Conservation (phyloP, 1,140 invertebrate genomes). For the Meloidogyne hapla region DNA sequence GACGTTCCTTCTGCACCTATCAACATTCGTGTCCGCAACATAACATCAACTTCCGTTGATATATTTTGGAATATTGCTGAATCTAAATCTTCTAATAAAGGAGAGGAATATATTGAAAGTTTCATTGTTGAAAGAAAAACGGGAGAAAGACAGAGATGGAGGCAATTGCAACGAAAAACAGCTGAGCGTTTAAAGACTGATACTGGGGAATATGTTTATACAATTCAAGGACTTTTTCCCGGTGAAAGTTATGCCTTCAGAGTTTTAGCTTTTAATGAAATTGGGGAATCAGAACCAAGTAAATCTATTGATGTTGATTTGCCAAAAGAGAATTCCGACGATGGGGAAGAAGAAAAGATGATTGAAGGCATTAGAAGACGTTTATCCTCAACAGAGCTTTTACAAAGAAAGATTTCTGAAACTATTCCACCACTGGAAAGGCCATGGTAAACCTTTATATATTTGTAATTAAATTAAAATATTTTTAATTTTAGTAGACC, state of each 20-base stretch:
- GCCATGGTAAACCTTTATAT: conserved; percentile 9
- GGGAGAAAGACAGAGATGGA: conserved; percentile 55
- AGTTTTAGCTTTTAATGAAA: conserved; percentile 92
- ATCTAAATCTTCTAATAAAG: conserved; percentile 37
- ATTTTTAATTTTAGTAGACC: conserved; percentile 14
- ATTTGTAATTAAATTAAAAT: background rate
- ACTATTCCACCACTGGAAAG: background rate
- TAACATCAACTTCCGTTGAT: conserved; percentile 37
- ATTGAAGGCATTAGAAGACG: conserved; percentile 1
- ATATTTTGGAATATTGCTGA: conserved; percentile 46
- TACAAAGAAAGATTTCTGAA: conserved; percentile 8
- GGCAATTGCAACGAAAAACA: conserved; percentile 41
- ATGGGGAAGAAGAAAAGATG: conserved; percentile 19
- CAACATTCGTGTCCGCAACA: background rate
- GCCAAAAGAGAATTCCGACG: conserved; percentile 15
- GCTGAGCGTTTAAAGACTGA: conserved; percentile 16
- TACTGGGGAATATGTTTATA: conserved; percentile 4
- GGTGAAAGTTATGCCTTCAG: conserved; percentile 64
- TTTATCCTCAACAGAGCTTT: background rate
- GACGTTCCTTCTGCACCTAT: conserved; percentile 54
- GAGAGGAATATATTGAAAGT: conserved; percentile 48
- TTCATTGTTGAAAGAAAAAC: conserved; percentile 61
- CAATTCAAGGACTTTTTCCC: conserved; percentile 6
- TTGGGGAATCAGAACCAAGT: conserved; percentile 78
- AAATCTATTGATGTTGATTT: conserved; percentile 21